Conservation (phyloP, 1,140 invertebrate species). For the Drosophila murphyi region DNA sequence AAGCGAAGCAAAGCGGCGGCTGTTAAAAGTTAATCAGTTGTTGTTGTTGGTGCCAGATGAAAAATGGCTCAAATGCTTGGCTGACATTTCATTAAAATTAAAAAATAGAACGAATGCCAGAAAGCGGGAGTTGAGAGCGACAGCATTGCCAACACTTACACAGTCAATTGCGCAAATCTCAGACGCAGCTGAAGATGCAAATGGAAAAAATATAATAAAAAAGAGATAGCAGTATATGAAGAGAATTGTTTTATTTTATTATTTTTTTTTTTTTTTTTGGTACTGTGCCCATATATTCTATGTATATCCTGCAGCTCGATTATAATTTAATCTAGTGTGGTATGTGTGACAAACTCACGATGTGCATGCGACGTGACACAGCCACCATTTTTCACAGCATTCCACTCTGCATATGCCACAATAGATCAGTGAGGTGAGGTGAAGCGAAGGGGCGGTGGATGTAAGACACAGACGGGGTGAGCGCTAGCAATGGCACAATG, state of each 20-base stretch:
- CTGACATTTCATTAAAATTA: conserved; percentile 78
- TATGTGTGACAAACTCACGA: conserved; percentile 73
- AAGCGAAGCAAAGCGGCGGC: conserved; percentile 42
- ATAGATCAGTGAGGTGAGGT: not conserved
- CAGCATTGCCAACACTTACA: conserved; percentile 61
- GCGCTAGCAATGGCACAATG: conserved; percentile 10
- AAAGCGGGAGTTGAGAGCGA: not conserved
- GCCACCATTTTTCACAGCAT: conserved; percentile 75
- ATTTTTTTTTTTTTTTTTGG: not conserved
- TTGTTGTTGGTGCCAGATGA: conserved; percentile 54
- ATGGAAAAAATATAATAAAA: conserved; percentile 9
- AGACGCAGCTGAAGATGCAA: conserved; percentile 58
- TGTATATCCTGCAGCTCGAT: conserved; percentile 63
- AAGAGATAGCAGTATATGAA: not conserved
- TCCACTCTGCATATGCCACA: conserved; percentile 47
- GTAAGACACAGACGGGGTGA: not conserved
- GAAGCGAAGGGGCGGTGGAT: not conserved
- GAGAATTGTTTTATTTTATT: not conserved
- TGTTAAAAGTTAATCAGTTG: conserved; percentile 81
- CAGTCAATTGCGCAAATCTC: conserved; percentile 77
- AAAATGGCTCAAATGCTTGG: conserved; percentile 65
- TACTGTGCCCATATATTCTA: conserved; percentile 15
- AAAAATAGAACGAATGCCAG: conserved; percentile 17
- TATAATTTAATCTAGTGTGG: conserved; percentile 82
- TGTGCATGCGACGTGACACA: conserved; percentile 67